Base-by-base conservation (phyloP, 2,797 vertebrate species). In the Pampus argenteus region DNA sequence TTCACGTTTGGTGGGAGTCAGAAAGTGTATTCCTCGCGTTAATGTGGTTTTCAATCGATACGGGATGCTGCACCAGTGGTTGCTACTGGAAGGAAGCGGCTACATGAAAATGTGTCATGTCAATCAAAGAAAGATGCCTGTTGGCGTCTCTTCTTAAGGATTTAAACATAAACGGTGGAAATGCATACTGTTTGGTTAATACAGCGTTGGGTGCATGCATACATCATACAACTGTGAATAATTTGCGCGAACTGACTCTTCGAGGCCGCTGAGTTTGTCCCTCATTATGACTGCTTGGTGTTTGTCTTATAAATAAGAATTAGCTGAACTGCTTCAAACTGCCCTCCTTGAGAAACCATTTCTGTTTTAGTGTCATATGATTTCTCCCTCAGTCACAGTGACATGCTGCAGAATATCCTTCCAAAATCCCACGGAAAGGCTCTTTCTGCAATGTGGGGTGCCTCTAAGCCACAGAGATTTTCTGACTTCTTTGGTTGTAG, bases 401-500 rank as follows among this genome's bases (percentile, higher is more conserved):
- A 71, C 60, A 76, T 68, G 59, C 74, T 65, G 64, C 42, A 67
- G 69, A 71, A 86, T 76, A 87, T 83, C 71, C 73, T 69, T 71
- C 52, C 34, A 4, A 74, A 89, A 87, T 85, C 79, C 74, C 74
- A 77, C 48, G 73, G 76, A 88, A 57, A 87, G 74, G 67, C 78
- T 72, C 71, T 76, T 55, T 76, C 71, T 80, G 63, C 72, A 82
- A 6, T 69, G 78, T 28, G 69, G 54, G 64, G 71, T 78, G 77
- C 81, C 74, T 54, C 76, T 75, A 79, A 89, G 82, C 86, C 77
- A 54, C 50, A 51, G 77, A 84, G 77, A 81, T 88, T 84, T 72
- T 77, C 72, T 56, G 57, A 79, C 77, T 85, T 74, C 77, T 67
- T 66, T 52, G 70, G 72, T 52, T 85, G 77, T 69, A 64, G 68